Base-by-base conservation (phyloP, 2,113 vertebrate genomes). In the Seriola dumerili region DNA sequence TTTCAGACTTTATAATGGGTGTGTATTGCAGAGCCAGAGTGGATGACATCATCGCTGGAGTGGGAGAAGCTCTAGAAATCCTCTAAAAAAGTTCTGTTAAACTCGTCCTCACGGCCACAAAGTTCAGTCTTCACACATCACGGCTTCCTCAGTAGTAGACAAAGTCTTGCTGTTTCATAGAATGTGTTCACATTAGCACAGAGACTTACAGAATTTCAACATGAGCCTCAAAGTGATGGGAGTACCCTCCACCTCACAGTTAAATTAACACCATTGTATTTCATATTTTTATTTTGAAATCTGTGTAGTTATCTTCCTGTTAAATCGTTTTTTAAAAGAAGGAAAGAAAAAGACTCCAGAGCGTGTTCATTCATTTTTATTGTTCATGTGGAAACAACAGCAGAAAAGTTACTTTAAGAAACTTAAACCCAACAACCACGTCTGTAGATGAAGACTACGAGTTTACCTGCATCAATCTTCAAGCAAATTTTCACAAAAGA, bases 361-460 rank as follows among this genome's bases (percentile, higher is more conserved):
- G 11, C 0, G 25, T 55, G 5, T 57, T 76, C n/a, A n/a, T 75
- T 59, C 0, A 58, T 2, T 83, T 87, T 66, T 63, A 65, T 76
- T 66, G 14, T 54, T 4, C 76, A 85, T 62, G 8, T 67, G 54
- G 32, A 81, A 72, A 13, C 12, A 63, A 61, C 4, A 52, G 10
- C 25, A 29, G 42, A 42, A 36, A 13, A 25, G 1, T 46, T 1
- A 72, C 3, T 59, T 32, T 11, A 69, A 34, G n/a, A 62, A 0
- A 55, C 11, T 52, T 46, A 59, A 76, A 52, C 40, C 23, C 17
- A 66, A 1, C 17, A 12, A 64, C 2, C 0, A 48, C 32, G 54
- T 32, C 14, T 25, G n/a, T 17, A 59, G 16, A 3, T 57, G 16
- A 59, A 59, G 23, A 69, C 17, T 3, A 52, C 9, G 3, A n/a